Base-by-base conservation (phyloP, 2,113 vertebrate genomes). In the Talpa occidentalis region DNA sequence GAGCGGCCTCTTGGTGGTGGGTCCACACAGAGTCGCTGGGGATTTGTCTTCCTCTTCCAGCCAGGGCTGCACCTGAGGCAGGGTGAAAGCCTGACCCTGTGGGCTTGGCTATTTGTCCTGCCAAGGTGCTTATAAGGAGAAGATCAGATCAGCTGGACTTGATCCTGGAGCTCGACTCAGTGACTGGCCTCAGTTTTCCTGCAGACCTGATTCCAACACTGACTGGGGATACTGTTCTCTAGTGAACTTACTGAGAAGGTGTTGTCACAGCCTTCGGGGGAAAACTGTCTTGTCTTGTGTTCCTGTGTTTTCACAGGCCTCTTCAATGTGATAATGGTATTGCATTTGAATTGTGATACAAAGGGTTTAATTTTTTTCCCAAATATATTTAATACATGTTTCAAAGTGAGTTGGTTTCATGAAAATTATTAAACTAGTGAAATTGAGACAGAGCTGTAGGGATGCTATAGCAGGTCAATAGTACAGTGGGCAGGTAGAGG, bases 351-450 rank as follows among this genome's bases (percentile, higher is more conserved):
- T 37, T 67, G 40, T 42, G 37, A 80, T 47, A 59, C 28, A 60
- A 74, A 47, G 40, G 40, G 16, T 30, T 35, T 89, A 40, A 24
- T 3, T 7, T 42, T 66, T 52, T 60, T 42, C 42, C 26, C 30
- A 21, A 80, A 47, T 76, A 37, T 69, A 16, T 74, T 30, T 52
- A 79, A 30, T 56, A 22, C 54, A 56, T 3, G 44, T 42, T 94
- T 87, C 62, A 64, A 86, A 64, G 37, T 47, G n/a, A 69, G 22
- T 79, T 62, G 40, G 60, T 56, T 60, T 87, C 85, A 93, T 78
- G 77, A 73, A 93, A 59, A 62, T 28, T 64, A 37, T 66, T 72
- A 94, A 90, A 49, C 10, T 12, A 76, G 40, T 81, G 73, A 56
- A 56, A 56, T 22, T 56, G 21, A 56, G 7, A 56, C 54, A 56